Evolutionary conservation across 2,113 vertebrate genomes (phyloP).

Genomic region (Psophia crepitans): DNA sequence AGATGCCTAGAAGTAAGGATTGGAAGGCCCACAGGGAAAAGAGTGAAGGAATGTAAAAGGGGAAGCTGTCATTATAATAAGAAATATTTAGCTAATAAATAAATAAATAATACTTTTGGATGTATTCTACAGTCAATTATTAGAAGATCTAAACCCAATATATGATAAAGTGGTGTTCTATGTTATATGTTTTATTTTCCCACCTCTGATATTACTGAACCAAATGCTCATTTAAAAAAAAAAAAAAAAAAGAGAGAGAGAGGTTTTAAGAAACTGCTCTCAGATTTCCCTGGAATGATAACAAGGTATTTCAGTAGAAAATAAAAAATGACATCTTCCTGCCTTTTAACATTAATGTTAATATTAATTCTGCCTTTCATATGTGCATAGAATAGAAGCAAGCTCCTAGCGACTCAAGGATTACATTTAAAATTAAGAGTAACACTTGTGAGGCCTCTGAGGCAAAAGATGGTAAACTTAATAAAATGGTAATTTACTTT

Average conservation of each 20-base stretch:
- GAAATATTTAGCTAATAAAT: slow-evolving; percentile 61
- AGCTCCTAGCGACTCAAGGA: not conserved
- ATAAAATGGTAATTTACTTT: not conserved
- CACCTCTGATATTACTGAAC: not conserved
- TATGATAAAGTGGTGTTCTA: not conserved
- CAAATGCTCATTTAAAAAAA: not conserved
- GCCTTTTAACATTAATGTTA: not conserved
- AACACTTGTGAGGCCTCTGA: not conserved
- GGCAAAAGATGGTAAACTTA: not conserved
- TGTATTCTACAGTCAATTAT: not conserved
- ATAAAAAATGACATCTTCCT: not conserved
- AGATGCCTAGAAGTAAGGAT: slow-evolving; percentile 45
- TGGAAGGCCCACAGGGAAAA: slow-evolving; percentile 40
- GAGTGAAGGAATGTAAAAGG: slow-evolving; percentile 43
- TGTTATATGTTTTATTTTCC: not conserved
- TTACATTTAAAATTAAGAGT: not conserved
- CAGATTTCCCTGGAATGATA: not conserved
- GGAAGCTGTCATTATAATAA: slow-evolving; percentile 45
- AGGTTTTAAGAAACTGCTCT: not conserved
- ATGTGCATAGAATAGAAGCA: not conserved
- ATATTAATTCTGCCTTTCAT: slow-evolving; percentile 14
- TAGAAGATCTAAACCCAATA: not conserved
- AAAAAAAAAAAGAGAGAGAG: not conserved
- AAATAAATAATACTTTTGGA: slow-evolving; percentile 30
- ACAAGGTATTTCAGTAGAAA: not conserved